Evolutionary conservation across 1,140 invertebrate species (phyloP).

Genomic region (Pogonognathellus flavescens): DNA sequence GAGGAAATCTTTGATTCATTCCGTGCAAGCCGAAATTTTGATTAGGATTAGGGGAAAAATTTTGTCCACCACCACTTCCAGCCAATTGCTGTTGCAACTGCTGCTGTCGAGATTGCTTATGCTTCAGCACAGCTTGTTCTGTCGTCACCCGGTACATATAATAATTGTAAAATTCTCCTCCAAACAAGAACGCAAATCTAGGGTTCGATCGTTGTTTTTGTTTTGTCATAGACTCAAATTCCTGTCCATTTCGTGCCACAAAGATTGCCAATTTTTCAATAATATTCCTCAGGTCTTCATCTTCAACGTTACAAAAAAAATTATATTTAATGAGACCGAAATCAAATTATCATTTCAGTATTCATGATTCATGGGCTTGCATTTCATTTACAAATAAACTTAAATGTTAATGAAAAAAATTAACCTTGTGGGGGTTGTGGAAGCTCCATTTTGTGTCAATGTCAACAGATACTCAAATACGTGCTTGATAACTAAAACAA

Average conservation of each 20-base stretch:
- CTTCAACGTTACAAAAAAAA: constrained; percentile 71
- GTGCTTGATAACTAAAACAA: too few relatives aligned
- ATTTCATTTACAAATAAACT: background rate
- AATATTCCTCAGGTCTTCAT: constrained; percentile 93
- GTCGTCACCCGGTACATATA: constrained; percentile 96
- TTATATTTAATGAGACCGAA: background rate
- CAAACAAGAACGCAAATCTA: constrained; percentile 96
- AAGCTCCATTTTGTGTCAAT: constrained; percentile 60
- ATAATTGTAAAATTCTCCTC: constrained; percentile 94
- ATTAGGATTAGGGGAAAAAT: constrained; percentile 27
- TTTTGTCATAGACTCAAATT: constrained; percentile 98
- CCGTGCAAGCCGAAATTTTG: constrained; percentile 35
- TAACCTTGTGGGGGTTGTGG: constrained; percentile 65
- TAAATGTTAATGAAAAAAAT: background rate
- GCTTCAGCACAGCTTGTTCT: constrained; percentile 81
- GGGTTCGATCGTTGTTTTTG: constrained; percentile 98
- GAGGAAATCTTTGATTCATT: constrained; percentile 39
- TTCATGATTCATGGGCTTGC: background rate
- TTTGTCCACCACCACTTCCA: constrained; percentile 20
- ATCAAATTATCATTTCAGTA: background rate
- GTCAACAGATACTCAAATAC: background rate
- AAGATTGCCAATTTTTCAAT: constrained; percentile 99
- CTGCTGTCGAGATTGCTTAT: constrained; percentile 68
- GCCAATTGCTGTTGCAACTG: constrained; percentile 64
- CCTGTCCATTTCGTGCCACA: constrained; percentile 97